Evolutionary conservation across 2,797 vertebrate genomes (phyloP).

Genomic region (Salmo trutta): DNA sequence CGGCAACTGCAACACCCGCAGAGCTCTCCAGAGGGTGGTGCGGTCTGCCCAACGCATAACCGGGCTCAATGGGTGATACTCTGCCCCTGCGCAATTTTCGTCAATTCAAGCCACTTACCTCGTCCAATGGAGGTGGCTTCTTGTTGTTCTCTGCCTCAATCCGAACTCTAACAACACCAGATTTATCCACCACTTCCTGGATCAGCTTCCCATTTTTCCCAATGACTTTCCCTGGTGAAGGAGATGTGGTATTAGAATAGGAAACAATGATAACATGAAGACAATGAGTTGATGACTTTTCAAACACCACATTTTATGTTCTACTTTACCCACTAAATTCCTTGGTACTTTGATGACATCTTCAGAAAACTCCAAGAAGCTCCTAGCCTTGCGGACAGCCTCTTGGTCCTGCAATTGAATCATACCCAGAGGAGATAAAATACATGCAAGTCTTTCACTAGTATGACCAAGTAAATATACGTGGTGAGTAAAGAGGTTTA

Average conservation of each 20-base stretch:
- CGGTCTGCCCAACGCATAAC: too few relatives aligned
- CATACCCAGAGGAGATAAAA: background rate
- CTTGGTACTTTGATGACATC: conserved; percentile 96
- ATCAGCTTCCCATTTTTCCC: conserved; percentile 99
- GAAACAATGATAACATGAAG: background rate
- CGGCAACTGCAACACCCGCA: too few relatives aligned
- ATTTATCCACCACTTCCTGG: conserved; percentile 99
- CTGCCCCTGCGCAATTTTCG: too few relatives aligned
- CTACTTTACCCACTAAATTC: conserved; percentile 93
- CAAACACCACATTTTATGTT: background rate
- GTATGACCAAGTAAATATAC: background rate
- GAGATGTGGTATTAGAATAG: background rate
- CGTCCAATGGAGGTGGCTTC: conserved; percentile 86
- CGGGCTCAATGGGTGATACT: too few relatives aligned
- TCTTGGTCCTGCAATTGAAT: conserved; percentile 87
- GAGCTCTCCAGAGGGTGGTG: too few relatives aligned
- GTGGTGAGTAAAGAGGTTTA: background rate
- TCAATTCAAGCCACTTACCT: conserved; percentile 75
- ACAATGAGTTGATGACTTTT: background rate
- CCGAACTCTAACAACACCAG: conserved; percentile 95
- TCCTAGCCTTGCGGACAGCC: conserved; percentile 93
- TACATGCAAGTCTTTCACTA: background rate
- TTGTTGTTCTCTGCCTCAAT: conserved; percentile 98
- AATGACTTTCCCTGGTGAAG: conserved; percentile 91
- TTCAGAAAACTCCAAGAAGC: conserved; percentile 97